A percentile compares a stretch with the other conserved stretches of the same genome.
These are phyloP conservation scores for Aricia artaxerxes DNA, from an alignment of 2,888 invertebrate species.

Conservation along the genomic window DNA sequence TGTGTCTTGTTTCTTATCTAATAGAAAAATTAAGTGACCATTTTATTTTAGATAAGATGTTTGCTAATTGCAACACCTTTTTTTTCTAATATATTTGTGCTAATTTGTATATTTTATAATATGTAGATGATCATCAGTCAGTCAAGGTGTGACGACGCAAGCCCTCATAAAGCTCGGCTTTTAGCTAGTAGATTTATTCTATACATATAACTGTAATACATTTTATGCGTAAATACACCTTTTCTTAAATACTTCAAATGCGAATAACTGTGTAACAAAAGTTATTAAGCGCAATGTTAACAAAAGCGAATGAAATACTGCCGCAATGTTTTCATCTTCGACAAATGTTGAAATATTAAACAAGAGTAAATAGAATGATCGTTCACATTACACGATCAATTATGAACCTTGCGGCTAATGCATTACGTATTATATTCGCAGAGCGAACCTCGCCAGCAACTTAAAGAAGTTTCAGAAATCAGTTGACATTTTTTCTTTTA, in stretches of 20 bases:
- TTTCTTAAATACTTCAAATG: not conserved
- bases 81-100: no score
- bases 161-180: no score
- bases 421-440: not conserved
- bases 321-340: not conserved
- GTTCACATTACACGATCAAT: not conserved
- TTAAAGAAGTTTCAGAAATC: not conserved
- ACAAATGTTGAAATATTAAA: conserved; percentile 18
- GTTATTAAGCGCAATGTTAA: not conserved
- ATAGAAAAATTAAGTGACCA: no score
- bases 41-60: no score
- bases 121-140: no score
- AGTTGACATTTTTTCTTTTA: not conserved
- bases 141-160: no score
- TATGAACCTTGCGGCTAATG: not conserved
- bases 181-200: not conserved
- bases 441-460: not conserved
- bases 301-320: not conserved
- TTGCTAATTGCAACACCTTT: no score
- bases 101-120: no score
- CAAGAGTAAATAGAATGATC: not conserved
- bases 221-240: not conserved
- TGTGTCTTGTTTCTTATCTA: no score
- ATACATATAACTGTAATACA: not conserved
- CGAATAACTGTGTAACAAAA: not conserved